Evolutionary conservation across 2,888 invertebrate species (phyloP).

Genomic region (Thymelicus lineola): DNA sequence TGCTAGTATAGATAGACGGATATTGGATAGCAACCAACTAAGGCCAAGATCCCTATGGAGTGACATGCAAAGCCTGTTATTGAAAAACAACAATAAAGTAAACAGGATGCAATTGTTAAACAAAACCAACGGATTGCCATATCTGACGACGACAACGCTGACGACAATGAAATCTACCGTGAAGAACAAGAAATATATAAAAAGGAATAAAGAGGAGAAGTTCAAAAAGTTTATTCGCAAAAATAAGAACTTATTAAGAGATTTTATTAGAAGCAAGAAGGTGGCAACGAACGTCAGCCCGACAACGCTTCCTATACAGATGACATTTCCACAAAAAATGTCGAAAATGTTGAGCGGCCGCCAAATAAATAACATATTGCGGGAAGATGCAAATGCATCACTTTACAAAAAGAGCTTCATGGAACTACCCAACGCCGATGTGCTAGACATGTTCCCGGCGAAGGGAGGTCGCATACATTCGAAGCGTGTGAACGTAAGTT

Average conservation of each 20-base stretch:
- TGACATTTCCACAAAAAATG: not conserved
- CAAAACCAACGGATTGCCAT: not conserved
- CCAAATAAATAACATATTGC: not conserved
- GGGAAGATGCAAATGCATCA: not conserved
- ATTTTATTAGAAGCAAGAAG: slow-evolving; percentile 43
- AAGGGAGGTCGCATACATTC: slow-evolving; percentile 52
- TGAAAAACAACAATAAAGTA: not conserved
- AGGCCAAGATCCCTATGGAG: not conserved
- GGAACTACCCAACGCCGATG: slow-evolving; percentile 43
- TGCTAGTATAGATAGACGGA: no score
- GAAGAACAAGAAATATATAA: not conserved
- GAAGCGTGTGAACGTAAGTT: slow-evolving; percentile 53
- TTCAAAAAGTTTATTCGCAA: slow-evolving; percentile 48
- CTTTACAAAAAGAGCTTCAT: not conserved
- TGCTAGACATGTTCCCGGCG: slow-evolving; percentile 66
- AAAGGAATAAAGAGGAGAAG: slow-evolving; percentile 42
- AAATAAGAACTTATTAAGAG: slow-evolving; percentile 47
- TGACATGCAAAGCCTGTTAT: not conserved
- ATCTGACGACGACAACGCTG: not conserved
- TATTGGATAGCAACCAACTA: slow-evolving; percentile 4
- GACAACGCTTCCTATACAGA: not conserved
- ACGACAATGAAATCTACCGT: not conserved
- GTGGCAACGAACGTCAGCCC: not conserved
- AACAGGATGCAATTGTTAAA: not conserved
- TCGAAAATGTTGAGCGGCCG: not conserved